Conservation (phyloP, 1,140 invertebrate species). For the Calosoma granatense region DNA sequence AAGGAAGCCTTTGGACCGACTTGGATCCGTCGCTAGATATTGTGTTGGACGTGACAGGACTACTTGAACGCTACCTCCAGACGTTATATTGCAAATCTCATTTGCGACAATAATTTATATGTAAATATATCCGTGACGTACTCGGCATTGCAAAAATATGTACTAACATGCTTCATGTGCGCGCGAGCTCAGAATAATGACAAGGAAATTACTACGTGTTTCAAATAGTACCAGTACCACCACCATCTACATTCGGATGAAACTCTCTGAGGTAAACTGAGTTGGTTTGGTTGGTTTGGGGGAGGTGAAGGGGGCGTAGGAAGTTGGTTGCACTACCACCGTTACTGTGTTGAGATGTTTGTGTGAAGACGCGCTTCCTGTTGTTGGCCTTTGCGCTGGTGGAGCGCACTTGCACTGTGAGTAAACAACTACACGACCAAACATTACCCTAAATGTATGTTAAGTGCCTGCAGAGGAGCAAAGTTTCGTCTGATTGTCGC, state of each 20-base stretch:
- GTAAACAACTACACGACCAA: too few species aligned
- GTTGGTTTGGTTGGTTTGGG: too few species aligned
- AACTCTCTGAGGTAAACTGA: too few species aligned
- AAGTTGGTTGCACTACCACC: not conserved
- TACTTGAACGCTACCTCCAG: slow-evolving; percentile 18
- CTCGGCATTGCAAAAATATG: slow-evolving; percentile 26
- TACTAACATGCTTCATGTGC: not conserved
- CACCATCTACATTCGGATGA: not conserved
- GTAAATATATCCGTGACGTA: slow-evolving; percentile 30
- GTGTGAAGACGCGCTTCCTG: not conserved
- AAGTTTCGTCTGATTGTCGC: too few species aligned
- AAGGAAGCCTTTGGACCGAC: not conserved
- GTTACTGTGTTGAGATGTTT: not conserved
- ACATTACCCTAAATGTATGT: too few species aligned
- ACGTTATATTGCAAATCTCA: slow-evolving; percentile 34
- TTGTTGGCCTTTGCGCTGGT: not conserved
- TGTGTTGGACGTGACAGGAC: slow-evolving; percentile 25
- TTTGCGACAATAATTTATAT: slow-evolving; percentile 35
- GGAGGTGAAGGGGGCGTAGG: too few species aligned
- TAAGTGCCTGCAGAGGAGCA: too few species aligned
- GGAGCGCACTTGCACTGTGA: not conserved
- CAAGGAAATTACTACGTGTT: not conserved
- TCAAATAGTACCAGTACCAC: not conserved
- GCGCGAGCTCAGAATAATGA: not conserved
- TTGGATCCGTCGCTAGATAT: slow-evolving; percentile 20